Conservation (phyloP, 2,888 invertebrate species). For the Charanyca ferruginea region DNA sequence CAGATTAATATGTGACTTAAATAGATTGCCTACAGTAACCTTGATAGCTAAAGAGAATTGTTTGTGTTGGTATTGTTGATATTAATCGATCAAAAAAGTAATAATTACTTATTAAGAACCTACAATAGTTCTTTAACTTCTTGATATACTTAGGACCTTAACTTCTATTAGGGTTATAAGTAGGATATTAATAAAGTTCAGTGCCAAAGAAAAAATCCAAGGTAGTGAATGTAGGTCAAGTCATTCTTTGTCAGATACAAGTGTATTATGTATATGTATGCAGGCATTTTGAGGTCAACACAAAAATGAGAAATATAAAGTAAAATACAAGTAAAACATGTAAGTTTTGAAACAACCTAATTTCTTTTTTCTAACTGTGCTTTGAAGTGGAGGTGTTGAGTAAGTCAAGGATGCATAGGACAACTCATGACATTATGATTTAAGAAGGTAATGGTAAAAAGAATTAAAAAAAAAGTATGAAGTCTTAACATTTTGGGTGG, state of each 20-base stretch:
- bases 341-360: background rate
- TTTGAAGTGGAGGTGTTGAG: background rate
- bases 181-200: conserved; percentile 56
- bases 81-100: conserved; percentile 8
- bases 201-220: conserved; percentile 70
- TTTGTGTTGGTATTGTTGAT: conserved; percentile 39
- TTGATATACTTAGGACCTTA: background rate
- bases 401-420: background rate
- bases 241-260: conserved; percentile 72
- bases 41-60: conserved; percentile 53
- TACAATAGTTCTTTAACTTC: background rate
- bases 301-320: conserved; percentile 58
- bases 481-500: conserved; percentile 52
- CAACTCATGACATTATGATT: background rate
- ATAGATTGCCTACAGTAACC: conserved; percentile 54
- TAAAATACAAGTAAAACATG: conserved; percentile 11
- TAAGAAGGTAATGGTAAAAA: conserved; percentile 1
- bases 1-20: conserved; percentile 59
- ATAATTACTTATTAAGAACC: conserved; percentile 10
- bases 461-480: conserved; percentile 22
- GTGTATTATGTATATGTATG: conserved; percentile 71
- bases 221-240: conserved; percentile 75
- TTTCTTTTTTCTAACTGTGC: background rate
- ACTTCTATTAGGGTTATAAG: conserved; percentile 26
- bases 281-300: conserved; percentile 73